phyloP scores from a whole-genome alignment of 2,797 vertebrate species.

The Falco cherrug region DNA sequence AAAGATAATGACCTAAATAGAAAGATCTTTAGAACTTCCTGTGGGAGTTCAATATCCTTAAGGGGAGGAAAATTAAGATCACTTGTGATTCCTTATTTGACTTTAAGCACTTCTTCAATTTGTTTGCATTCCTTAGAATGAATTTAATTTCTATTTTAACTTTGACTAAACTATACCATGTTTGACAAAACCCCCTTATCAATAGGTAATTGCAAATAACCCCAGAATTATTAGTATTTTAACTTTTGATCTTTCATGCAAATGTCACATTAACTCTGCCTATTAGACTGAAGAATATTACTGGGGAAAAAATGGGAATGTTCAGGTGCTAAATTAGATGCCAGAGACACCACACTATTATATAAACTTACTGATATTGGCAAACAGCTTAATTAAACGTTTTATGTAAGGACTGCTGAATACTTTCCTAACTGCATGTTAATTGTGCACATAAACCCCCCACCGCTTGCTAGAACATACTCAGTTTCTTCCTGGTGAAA shows the following conservation, averaged over 20 bases:
- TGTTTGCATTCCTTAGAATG: neutral
- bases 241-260: neutral
- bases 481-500: neutral
- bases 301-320: neutral
- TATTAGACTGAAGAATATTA: neutral
- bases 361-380: neutral
- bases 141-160: neutral
- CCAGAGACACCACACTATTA: neutral
- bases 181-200: neutral
- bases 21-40: neutral
- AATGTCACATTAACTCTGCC: neutral
- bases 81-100: neutral
- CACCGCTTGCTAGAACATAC: neutral
- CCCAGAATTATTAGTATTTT: neutral
- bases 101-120: neutral
- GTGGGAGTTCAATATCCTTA: neutral
- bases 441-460: neutral
- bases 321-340: neutral
- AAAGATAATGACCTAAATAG: neutral
- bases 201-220: neutral
- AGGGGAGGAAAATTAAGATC: neutral
- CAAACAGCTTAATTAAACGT: neutral
- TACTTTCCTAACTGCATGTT: neutral
- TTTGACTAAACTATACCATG: neutral
- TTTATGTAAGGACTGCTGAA: neutral